phyloP scores from a whole-genome alignment of 1,140 invertebrate species.

The Bombus cullumanus region DNA sequence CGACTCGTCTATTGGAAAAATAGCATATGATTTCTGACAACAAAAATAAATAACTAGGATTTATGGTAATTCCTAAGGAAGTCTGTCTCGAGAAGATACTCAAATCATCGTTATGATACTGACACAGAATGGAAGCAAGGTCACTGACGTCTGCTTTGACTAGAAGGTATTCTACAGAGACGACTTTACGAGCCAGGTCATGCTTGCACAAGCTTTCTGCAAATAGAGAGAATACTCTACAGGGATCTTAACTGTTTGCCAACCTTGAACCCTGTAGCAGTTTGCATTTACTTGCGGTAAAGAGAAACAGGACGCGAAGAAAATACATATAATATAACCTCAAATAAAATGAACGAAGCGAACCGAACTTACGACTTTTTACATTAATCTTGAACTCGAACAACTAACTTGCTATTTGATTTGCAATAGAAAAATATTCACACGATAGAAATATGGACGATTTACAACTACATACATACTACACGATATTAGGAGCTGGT shows the following conservation, averaged over 20 bases:
- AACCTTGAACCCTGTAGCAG: slow-evolving; percentile 22
- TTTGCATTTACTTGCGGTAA: background rate
- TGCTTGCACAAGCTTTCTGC: slow-evolving; percentile 31
- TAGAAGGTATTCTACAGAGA: background rate
- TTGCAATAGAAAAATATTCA: background rate
- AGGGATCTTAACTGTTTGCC: background rate
- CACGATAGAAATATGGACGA: background rate
- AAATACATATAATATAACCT: background rate
- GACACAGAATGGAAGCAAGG: slow-evolving; percentile 13
- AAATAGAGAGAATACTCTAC: slow-evolving; percentile 27
- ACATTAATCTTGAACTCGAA: background rate
- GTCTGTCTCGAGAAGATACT: background rate
- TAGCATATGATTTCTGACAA: background rate
- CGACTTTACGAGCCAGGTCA: background rate
- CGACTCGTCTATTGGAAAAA: background rate
- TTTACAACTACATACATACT: no score
- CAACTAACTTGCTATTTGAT: background rate
- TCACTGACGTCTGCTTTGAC: slow-evolving; percentile 2
- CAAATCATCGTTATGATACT: background rate
- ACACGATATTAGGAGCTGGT: background rate
- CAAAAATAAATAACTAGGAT: background rate
- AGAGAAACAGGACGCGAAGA: background rate
- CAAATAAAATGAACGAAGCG: background rate
- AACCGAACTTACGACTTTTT: background rate
- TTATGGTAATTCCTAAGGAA: no score